These are phyloP conservation scores for Tenodera sinensis DNA, from an alignment of 2,888 invertebrate species.

Conservation along the genomic window DNA sequence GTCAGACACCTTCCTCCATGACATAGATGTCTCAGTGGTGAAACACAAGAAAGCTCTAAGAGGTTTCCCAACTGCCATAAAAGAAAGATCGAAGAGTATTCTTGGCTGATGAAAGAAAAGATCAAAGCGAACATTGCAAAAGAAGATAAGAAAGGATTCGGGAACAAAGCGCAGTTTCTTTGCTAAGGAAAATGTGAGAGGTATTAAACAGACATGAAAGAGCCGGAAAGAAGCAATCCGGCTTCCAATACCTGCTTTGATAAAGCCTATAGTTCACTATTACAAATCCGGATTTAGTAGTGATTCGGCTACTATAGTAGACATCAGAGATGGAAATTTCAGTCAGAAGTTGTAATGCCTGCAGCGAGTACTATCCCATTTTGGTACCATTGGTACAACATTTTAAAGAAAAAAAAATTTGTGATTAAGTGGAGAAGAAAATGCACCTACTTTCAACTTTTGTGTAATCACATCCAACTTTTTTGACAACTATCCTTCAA, in stretches of 20 bases:
- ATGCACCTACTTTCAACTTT: no score
- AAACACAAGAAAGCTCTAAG: neutral
- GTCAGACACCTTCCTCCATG: neutral
- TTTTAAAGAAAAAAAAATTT: no score
- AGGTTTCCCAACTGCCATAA: neutral
- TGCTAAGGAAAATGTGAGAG: neutral
- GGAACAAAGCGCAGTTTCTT: neutral
- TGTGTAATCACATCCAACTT: accelerated
- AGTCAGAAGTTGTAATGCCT: no score
- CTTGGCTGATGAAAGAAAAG: neutral
- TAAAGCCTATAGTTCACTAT: neutral
- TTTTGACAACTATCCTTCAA: no score
- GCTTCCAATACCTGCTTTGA: neutral
- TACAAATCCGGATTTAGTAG: neutral
- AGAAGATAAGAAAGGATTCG: neutral
- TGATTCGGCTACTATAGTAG: no score
- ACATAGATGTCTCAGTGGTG: neutral
- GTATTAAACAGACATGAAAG: neutral
- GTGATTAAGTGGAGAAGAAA: no score
- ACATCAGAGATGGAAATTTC: neutral
- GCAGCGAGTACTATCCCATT: no score
- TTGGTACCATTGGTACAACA: no score
- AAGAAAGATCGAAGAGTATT: neutral
- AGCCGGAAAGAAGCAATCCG: neutral
- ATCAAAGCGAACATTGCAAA: neutral